Conservation (phyloP, 1,140 invertebrate genomes). For the Sesamia nonagrioides region DNA sequence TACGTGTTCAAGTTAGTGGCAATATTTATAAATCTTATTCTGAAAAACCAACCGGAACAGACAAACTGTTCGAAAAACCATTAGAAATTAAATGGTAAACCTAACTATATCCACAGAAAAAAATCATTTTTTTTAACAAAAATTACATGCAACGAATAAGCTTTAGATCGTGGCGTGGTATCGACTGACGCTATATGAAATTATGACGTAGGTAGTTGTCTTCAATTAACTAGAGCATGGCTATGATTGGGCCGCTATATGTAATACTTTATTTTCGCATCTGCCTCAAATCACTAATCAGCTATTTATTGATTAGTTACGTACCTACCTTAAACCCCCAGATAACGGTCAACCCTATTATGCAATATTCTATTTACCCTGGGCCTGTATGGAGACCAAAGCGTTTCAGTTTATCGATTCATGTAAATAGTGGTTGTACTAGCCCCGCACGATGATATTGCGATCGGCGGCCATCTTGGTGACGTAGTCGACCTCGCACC, state of each 20-base stretch:
- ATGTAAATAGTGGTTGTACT: too few relatives aligned
- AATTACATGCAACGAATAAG: not conserved
- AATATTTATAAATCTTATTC: too few relatives aligned
- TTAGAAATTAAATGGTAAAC: too few relatives aligned
- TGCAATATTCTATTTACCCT: not conserved
- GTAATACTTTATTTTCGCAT: conserved; percentile 2
- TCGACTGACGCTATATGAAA: conserved; percentile 5
- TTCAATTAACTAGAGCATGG: conserved; percentile 20
- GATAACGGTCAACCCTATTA: not conserved
- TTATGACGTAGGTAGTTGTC: conserved; percentile 2
- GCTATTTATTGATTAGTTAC: conserved; percentile 17
- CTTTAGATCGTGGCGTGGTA: not conserved
- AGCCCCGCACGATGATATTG: too few relatives aligned
- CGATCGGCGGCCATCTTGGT: too few relatives aligned
- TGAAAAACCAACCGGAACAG: too few relatives aligned
- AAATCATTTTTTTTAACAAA: not conserved
- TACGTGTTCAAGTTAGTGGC: too few relatives aligned
- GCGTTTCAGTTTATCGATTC: not conserved
- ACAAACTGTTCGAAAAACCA: too few relatives aligned
- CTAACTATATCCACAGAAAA: too few relatives aligned
- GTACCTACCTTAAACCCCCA: not conserved
- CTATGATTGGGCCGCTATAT: conserved; percentile 11
- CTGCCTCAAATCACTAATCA: conserved; percentile 7
- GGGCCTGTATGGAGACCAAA: not conserved
- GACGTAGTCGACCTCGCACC: too few relatives aligned